Conservation (phyloP, 2,797 vertebrate genomes). For the Steatocranus sp. region DNA sequence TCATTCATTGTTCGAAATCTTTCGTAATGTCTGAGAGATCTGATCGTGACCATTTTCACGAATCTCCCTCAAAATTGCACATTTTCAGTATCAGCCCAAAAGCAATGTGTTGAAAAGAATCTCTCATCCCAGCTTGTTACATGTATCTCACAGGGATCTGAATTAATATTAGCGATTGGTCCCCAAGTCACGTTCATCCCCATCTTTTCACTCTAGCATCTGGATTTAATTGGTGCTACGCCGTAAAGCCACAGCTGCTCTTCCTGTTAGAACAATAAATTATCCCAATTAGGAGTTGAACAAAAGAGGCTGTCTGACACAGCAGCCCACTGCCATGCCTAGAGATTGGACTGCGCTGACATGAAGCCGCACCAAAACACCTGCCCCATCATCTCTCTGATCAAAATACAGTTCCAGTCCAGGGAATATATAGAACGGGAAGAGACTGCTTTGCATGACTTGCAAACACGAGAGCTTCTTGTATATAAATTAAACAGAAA, state of each 20-base stretch:
- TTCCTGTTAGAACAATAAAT: constrained; percentile 76
- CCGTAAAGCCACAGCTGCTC: constrained; percentile 75
- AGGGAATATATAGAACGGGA: constrained; percentile 14
- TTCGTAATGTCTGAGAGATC: background rate
- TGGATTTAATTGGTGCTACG: constrained; percentile 68
- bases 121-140: constrained; percentile 22
- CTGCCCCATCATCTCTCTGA: constrained; percentile 43
- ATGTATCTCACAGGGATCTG: constrained; percentile 26
- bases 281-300: constrained; percentile 71
- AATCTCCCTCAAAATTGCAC: constrained; percentile 4
- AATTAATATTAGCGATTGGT: constrained; percentile 44
- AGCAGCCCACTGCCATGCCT: constrained; percentile 15
- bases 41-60: background rate
- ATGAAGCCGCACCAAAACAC: constrained; percentile 26
- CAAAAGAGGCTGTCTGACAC: constrained; percentile 58
- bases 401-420: constrained; percentile 38
- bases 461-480: background rate
- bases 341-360: constrained; percentile 18
- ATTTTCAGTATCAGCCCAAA: constrained; percentile 11
- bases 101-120: background rate
- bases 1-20: constrained; percentile 35
- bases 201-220: constrained; percentile 65
- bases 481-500: constrained; percentile 9
- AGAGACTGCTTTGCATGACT: constrained; percentile 32
- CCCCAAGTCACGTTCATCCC: constrained; percentile 51